Evolutionary conservation across 2,113 vertebrate species (phyloP), one percentile per base, ranked within the genome.

Genomic region (Kryptolebias marmoratus): DNA sequence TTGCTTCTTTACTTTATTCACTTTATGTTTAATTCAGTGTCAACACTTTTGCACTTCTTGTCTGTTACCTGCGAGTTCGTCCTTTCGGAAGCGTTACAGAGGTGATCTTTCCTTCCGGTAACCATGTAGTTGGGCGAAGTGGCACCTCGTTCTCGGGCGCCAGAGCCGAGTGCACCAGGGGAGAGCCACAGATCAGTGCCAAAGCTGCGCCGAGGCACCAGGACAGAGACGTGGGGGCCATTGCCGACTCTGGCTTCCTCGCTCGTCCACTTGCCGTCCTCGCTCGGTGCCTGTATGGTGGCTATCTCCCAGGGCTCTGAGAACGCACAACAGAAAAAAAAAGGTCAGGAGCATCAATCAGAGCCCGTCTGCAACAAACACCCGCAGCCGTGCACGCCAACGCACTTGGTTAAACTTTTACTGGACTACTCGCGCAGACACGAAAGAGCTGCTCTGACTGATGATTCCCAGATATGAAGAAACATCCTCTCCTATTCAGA

Each of bases 61-160:
- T 77, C 32, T 57, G 32, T 57, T 92, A 97, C 96, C 95, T 96
- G 80, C 93, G 94, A 36, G 94, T 91, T 47, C 93, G 91, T 62
- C 95, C 95, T 82, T 95, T 95, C 55, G 93, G 87, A 54, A 97
- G 90, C 42, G 93, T 89, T 58, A 96, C 0, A 36, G 94, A 88
- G 5, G 90, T 96, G 89, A 94, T 86, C 80, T 92, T 96, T 27
- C 94, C 95, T 49, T 95, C 94, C 54, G 87, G 89, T 61, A 97
- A 90, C 87, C 95, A 93, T 14, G 87, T 71, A 2, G 91, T 91
- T 14, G 92, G 89, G 12, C 86, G 90, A n/a, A 94, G 90, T 0
- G 91, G 92, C 3, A 94, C 93, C 82, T 94, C 93, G 9, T 95
- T 95, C 83, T 93, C 93, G 14, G 93, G 90, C 18, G 87, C 88